A percentile compares a stretch with the other conserved stretches of the same genome.
Conservation (phyloP, 2,797 vertebrate species). For the Acanthurus tractus region DNA sequence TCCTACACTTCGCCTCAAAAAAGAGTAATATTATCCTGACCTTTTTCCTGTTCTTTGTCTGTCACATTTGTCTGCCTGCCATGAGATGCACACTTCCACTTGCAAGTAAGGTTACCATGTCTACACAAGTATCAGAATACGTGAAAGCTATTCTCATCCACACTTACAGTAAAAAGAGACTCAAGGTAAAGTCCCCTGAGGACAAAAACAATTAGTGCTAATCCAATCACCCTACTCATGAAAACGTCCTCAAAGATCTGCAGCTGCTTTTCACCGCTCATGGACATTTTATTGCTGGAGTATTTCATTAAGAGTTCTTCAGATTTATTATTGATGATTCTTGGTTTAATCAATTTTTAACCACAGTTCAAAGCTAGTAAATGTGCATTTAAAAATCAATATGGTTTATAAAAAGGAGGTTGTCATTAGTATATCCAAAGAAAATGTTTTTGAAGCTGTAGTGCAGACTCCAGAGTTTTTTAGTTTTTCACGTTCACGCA, state of each 20-base stretch:
- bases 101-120: neutral
- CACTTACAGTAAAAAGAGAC: neutral
- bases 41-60: neutral
- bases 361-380: neutral
- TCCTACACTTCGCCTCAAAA: slow-evolving; percentile 4
- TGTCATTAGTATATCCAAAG: neutral
- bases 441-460: neutral
- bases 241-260: slow-evolving; percentile 31
- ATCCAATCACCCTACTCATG: slow-evolving; percentile 48
- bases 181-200: slow-evolving; percentile 13
- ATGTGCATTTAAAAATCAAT: neutral
- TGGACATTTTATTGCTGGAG: slow-evolving; percentile 12
- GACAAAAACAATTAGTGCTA: slow-evolving; percentile 17
- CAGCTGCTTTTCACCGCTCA: slow-evolving; percentile 16
- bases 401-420: slow-evolving; percentile 1
- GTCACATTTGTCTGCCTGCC: neutral
- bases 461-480: neutral
- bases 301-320: slow-evolving; percentile 27
- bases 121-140: neutral
- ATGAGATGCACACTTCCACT: too few species aligned
- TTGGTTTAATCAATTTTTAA: slow-evolving; percentile 15
- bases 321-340: slow-evolving; percentile 12
- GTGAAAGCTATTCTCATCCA: neutral
- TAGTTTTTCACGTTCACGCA: neutral
- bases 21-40: slow-evolving; percentile 1